Evolutionary conservation across 2,888 invertebrate species (phyloP), one percentile per base, ranked within the genome.

Genomic region (Thereva nobilitata): DNA sequence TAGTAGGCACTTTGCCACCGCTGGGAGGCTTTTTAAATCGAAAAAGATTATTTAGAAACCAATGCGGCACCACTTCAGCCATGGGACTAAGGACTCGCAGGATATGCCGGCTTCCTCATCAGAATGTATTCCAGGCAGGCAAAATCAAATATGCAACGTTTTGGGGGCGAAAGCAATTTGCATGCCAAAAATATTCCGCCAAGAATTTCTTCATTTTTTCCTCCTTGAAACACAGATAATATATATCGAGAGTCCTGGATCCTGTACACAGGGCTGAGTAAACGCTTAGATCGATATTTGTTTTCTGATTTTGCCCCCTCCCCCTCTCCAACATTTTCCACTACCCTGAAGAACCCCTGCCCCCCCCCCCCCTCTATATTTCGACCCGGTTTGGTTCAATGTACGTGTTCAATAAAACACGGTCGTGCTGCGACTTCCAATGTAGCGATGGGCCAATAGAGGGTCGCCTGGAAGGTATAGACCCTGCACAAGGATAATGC

Each of bases 251-350:
- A 61, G 61, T 50, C 61, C 12, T 61, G 61, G 50, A 61, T 50
- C 50, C 61, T 23, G 23, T 23, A 23, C 23, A 23, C 23, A 2
- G 23, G 61, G 50, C 35, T 50, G 61, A 61, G 41, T 61, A 61
- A 61, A 61, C 61, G 61, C 34, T 61, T 61, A 61, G 61, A 61
- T 61, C 61, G 61, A 61, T 61, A 61, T 61, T 61, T 61, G 61
- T 61, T 61, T 61, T 50, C 61, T 61, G 61, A 61, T 61, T 61
- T 61, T 23, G 61, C 61, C 50, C 5, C 61, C 61, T 9, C 10
- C 4, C 37, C 41, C 6, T 1, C 23, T 2, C 23, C 23, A 23
- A 1, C 23, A 23, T 23, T 23, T 23, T 23, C 23, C 23, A 23
- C 23, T 23, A 23, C 23, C 23, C 23, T 23, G 23, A n/a, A n/a